A percentile compares a stretch with the other conserved stretches of the same genome.
These are phyloP conservation scores for Hemibagrus wyckioides DNA, from an alignment of 2,113 vertebrate species.

Conservation along the genomic window DNA sequence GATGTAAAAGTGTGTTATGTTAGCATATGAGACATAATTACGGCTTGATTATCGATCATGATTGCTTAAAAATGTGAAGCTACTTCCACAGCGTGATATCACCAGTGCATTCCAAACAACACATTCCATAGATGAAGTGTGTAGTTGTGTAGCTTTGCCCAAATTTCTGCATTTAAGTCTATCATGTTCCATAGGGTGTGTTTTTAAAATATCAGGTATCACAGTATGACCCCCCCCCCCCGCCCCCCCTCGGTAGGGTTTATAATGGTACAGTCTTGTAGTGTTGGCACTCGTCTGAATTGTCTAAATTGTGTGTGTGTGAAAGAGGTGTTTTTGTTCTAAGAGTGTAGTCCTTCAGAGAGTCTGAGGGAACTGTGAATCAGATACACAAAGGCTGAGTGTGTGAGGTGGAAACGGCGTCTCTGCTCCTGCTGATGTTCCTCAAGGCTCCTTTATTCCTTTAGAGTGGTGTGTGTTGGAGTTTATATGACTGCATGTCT, in stretches of 20 bases:
- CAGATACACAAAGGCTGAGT: constrained; percentile 47
- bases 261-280: constrained; percentile 1
- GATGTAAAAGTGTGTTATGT: background rate
- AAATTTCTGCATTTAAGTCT: background rate
- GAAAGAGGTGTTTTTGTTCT: background rate
- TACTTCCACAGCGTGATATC: background rate
- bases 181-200: background rate
- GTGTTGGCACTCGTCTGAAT: background rate
- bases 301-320: background rate
- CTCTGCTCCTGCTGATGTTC: background rate
- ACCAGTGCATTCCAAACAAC: background rate
- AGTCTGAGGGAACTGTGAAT: constrained; percentile 46
- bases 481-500: constrained; percentile 3
- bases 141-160: background rate
- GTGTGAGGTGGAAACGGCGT: constrained; percentile 36
- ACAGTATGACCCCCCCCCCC: background rate
- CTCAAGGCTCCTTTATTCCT: background rate
- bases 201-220: background rate
- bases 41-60: background rate
- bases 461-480: background rate
- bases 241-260: background rate
- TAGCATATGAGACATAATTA: background rate
- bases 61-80: background rate
- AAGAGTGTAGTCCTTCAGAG: background rate
- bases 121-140: background rate